Percentiles rank a stretch among this genome's conserved stretches.
These are phyloP conservation scores for Choloepus hoffmanni DNA, from an alignment of 2,113 vertebrate species.

Conservation along the genomic window DNA sequence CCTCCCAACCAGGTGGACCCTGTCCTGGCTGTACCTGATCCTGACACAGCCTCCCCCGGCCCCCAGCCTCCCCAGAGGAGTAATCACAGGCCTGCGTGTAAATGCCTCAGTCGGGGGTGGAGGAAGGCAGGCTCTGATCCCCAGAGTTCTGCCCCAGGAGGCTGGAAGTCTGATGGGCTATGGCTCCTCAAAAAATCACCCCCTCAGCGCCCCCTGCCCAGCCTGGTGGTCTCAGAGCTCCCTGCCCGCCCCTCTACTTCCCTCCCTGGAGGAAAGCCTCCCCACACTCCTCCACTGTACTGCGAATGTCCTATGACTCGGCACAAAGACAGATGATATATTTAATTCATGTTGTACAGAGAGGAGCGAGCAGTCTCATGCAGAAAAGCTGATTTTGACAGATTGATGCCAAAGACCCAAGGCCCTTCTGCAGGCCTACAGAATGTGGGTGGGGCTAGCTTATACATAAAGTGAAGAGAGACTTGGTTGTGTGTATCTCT, in stretches of 20 bases:
- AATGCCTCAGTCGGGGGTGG: not conserved
- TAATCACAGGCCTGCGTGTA: not conserved
- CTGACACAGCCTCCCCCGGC: not conserved
- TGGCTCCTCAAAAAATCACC: not conserved
- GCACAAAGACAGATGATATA: constrained; percentile 79
- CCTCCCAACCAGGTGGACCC: not conserved
- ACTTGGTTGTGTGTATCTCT: constrained; percentile 57
- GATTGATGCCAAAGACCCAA: constrained; percentile 67
- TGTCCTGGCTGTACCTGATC: not conserved
- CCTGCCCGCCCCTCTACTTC: not conserved
- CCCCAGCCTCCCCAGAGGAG: not conserved
- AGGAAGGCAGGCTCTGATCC: not conserved
- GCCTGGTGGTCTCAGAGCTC: not conserved
- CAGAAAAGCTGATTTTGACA: constrained; percentile 70
- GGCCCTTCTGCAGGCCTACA: constrained; percentile 10
- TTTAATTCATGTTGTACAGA: constrained; percentile 81
- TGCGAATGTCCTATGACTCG: constrained; percentile 80
- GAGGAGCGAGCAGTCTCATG: not conserved
- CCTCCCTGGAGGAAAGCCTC: not conserved
- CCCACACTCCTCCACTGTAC: not conserved
- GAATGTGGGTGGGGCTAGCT: constrained; percentile 56
- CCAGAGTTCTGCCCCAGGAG: not conserved
- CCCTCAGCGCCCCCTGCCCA: not conserved
- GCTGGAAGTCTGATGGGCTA: not conserved
- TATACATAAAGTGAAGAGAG: not conserved